Base-by-base conservation (phyloP, 2,113 vertebrate genomes). In the Pangasianodon gigas region DNA sequence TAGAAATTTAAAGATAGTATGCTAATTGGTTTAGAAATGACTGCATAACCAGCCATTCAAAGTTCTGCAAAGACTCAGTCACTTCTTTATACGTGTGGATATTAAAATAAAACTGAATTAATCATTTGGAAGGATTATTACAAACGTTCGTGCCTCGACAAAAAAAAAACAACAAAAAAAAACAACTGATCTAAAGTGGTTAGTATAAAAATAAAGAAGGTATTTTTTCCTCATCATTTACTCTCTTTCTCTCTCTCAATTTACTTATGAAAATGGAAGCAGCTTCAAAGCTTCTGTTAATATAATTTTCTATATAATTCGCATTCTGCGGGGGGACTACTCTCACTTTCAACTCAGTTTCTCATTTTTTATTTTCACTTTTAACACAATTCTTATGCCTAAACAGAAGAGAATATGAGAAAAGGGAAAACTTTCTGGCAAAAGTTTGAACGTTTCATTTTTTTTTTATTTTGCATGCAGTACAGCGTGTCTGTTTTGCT, bases 311-410 rank as follows among this genome's bases (percentile, higher is more conserved):
- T 56, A 10, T 41, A 14, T 62, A 87, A 41, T 85, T 83, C 54
- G 41, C 85, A 88, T 90, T 91, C 94, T 90, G 1, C 74, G 52
- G 94, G 94, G 92, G 85, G 88, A 67, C 84, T 92, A 90, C 87
- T 93, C 92, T n/a, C 92, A 93, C 48, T 92, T 94, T 89, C 91
- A 93, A 93, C 88, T 56, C 89, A 77, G 92, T 93, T 85, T 93
- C 92, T 60, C 84, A 90, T 91, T 92, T 85, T 91, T 91, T 91
- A 90, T 89, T 92, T 93, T 90, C 86, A 79, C 90, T 81, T 87
- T 93, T 92, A 58, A 80, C 21, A 86, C 60, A 32, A 48, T 85
- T 86, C 82, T 58, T 58, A 26, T 65, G 48, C 85, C 67, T 54
- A 82, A 87, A 60, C 91, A 83, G 37, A 69, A 69, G 46, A 79